Conservation (phyloP, 2,888 invertebrate genomes). For the Rhynchonema sp. region DNA sequence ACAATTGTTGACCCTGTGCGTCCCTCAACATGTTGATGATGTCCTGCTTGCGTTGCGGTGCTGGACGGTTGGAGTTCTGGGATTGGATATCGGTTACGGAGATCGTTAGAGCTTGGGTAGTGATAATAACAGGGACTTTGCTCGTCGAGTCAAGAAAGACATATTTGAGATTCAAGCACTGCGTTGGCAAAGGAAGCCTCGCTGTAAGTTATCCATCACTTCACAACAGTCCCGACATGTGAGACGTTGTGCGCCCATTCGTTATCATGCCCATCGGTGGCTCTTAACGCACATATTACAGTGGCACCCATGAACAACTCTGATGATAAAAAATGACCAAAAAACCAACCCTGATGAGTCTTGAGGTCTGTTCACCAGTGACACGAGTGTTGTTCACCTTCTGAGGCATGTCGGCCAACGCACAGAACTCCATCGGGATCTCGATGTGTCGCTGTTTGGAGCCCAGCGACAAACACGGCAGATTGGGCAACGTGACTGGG, state of each 20-base stretch:
- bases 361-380: neutral
- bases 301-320: too few species aligned
- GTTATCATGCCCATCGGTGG: too few species aligned
- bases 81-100: neutral
- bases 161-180: too few species aligned
- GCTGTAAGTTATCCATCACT: too few species aligned
- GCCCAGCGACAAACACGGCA: slow-evolving; percentile 4
- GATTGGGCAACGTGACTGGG: slow-evolving; percentile 5
- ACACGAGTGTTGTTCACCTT: neutral
- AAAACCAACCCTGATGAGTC: neutral
- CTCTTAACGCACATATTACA: too few species aligned
- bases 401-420: neutral
- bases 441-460: neutral
- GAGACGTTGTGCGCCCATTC: too few species aligned
- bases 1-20: slow-evolving; percentile 3
- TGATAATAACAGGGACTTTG: too few species aligned
- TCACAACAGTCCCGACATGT: too few species aligned
- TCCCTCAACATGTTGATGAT: slow-evolving; percentile 1
- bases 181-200: too few species aligned
- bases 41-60: neutral
- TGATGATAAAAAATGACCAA: too few species aligned
- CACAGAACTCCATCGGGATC: neutral
- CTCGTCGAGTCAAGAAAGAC: too few species aligned
- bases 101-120: neutral
- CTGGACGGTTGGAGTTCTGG: neutral